phyloP scores from a whole-genome alignment of 2,113 vertebrate genomes.

The Myodes glareolus region DNA sequence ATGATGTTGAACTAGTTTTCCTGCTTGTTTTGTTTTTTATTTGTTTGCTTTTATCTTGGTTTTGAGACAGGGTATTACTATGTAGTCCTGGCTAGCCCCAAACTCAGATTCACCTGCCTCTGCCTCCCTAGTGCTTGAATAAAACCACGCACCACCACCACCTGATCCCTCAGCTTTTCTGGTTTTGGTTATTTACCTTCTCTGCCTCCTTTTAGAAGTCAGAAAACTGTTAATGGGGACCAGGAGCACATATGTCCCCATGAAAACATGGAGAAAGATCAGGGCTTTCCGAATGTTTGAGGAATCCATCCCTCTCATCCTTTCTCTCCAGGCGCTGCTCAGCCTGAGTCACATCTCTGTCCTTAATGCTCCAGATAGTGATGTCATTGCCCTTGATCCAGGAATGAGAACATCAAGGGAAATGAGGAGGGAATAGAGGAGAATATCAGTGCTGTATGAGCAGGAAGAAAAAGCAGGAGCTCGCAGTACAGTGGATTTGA shows the following conservation, averaged over 20 bases:
- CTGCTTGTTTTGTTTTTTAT: not conserved
- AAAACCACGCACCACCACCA: not conserved
- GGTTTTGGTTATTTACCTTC: not conserved
- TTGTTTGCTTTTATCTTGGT: not conserved
- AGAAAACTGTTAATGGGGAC: not conserved
- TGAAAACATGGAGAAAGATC: not conserved
- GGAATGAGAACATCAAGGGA: not conserved
- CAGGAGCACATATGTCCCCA: not conserved
- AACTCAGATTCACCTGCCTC: not conserved
- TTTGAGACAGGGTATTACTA: not conserved
- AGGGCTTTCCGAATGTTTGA: not conserved
- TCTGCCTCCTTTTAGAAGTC: not conserved
- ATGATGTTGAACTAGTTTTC: not conserved
- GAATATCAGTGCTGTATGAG: not conserved
- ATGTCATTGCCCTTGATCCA: not conserved
- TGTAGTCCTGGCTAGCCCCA: not conserved
- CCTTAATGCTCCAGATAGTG: not conserved
- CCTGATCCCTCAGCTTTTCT: not conserved
- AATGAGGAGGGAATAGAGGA: not conserved
- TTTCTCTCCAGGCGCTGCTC: not conserved
- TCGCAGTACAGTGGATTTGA: not conserved
- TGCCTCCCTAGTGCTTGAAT: not conserved
- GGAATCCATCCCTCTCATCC: not conserved
- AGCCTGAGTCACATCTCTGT: not conserved
- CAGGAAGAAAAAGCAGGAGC: not conserved